Conservation (phyloP, 2,888 invertebrate genomes). For the Parnassius mnemosyne region DNA sequence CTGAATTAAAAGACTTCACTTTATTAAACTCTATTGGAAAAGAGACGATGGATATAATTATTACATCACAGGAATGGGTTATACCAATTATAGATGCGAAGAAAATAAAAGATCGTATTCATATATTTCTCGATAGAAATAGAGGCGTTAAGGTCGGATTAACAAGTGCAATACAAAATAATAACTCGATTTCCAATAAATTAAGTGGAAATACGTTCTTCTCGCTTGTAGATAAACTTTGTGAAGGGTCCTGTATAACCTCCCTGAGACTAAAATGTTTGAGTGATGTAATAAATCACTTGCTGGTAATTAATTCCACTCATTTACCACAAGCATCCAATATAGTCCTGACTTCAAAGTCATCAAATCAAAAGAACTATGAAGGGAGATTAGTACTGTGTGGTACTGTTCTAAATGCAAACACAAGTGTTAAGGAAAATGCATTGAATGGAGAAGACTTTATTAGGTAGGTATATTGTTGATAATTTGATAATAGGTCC, state of each 20-base stretch:
- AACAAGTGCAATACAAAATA: conserved; percentile 44
- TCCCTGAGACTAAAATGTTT: conserved; percentile 55
- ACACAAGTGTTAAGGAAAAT: conserved; percentile 76
- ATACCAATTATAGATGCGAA: conserved; percentile 62
- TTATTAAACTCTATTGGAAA: conserved; percentile 53
- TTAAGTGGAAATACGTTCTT: conserved; percentile 33
- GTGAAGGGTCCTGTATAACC: conserved; percentile 49
- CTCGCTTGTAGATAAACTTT: conserved; percentile 48
- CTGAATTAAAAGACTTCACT: conserved; percentile 34
- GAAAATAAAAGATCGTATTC: conserved; percentile 65
- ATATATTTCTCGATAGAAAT: conserved; percentile 76
- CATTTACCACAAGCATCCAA: conserved; percentile 25
- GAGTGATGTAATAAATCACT: conserved; percentile 49
- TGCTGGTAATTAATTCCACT: conserved; percentile 42
- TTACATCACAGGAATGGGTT: conserved; percentile 69
- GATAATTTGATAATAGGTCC: no score
- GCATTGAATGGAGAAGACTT: conserved; percentile 72
- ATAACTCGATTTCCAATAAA: conserved; percentile 39
- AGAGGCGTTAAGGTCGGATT: conserved; percentile 51
- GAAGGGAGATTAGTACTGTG: conserved; percentile 61
- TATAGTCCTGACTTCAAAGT: conserved; percentile 63
- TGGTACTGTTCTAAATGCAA: conserved; percentile 82
- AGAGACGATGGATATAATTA: conserved; percentile 52
- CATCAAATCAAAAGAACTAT: conserved; percentile 42
- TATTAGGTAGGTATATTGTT: conserved; percentile 59